These are phyloP conservation scores for Microcebus tavaratra DNA, from an alignment of 2,113 vertebrate genomes.

Conservation along the genomic window DNA sequence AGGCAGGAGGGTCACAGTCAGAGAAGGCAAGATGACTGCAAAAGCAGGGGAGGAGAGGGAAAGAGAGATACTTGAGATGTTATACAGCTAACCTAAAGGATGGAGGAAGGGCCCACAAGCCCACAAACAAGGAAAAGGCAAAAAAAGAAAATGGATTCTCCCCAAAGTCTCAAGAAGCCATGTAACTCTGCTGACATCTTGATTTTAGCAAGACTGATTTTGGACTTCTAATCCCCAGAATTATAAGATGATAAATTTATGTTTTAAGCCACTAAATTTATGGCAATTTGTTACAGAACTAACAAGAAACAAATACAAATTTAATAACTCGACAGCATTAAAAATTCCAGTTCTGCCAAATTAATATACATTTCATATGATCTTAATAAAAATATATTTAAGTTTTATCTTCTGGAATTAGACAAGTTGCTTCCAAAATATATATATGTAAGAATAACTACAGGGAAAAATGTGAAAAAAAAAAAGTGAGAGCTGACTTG, in stretches of 20 bases:
- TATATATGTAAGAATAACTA: not conserved
- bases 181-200: not conserved
- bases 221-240: not conserved
- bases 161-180: not conserved
- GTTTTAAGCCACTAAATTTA: not conserved
- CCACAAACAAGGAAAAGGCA: not conserved
- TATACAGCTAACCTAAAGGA: not conserved
- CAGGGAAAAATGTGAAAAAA: not conserved
- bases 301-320: not conserved
- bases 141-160: not conserved
- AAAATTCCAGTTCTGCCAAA: not conserved
- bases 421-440: not conserved
- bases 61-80: not conserved
- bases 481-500: not conserved
- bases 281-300: not conserved
- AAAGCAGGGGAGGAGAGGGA: not conserved
- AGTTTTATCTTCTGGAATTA: slow-evolving; percentile 26
- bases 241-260: not conserved
- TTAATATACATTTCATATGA: not conserved
- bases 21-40: not conserved
- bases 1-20: not conserved
- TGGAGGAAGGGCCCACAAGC: not conserved
- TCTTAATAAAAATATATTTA: not conserved
- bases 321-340: not conserved
- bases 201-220: not conserved